A percentile compares a stretch with the other conserved stretches of the same genome.
These are phyloP conservation scores for Schizotus pectinicornis DNA, from an alignment of 2,888 invertebrate genomes.

Conservation along the genomic window DNA sequence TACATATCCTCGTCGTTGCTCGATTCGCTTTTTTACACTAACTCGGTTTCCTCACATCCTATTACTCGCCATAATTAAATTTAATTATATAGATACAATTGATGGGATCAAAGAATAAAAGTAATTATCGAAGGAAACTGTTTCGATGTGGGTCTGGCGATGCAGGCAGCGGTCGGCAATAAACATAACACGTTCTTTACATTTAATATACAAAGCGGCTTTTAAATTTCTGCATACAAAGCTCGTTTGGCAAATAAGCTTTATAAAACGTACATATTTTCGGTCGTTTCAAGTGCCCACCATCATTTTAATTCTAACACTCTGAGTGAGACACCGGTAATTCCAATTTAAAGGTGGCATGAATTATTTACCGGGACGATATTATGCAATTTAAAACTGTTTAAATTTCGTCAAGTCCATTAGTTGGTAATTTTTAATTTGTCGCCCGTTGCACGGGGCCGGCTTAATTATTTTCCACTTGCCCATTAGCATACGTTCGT, in stretches of 20 bases:
- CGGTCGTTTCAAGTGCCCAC: conserved; percentile 40
- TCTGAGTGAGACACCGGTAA: conserved; percentile 34
- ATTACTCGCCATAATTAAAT: conserved; percentile 48
- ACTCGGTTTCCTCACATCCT: conserved; percentile 46
- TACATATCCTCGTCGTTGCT: conserved; percentile 44
- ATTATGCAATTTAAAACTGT: no score
- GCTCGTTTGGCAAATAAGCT: conserved; percentile 47
- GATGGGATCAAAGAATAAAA: conserved; percentile 45
- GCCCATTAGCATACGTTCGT: neutral
- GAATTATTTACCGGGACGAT: conserved; percentile 25
- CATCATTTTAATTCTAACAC: conserved; percentile 37
- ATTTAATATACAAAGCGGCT: conserved; percentile 45
- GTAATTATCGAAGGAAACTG: conserved; percentile 46
- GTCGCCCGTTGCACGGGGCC: no score
- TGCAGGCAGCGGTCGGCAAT: conserved; percentile 22
- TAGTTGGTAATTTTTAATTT: no score
- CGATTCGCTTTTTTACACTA: conserved; percentile 29
- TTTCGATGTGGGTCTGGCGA: conserved; percentile 22
- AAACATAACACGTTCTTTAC: conserved; percentile 46
- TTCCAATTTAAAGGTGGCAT: conserved; percentile 33
- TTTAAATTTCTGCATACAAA: conserved; percentile 46
- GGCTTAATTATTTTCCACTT: neutral
- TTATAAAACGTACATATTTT: conserved; percentile 47
- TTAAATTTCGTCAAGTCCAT: no score
- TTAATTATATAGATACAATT: conserved; percentile 48